Evolutionary conservation across 2,888 invertebrate species (phyloP), one percentile per base, ranked within the genome.

Genomic region (Anarsia innoxiella): DNA sequence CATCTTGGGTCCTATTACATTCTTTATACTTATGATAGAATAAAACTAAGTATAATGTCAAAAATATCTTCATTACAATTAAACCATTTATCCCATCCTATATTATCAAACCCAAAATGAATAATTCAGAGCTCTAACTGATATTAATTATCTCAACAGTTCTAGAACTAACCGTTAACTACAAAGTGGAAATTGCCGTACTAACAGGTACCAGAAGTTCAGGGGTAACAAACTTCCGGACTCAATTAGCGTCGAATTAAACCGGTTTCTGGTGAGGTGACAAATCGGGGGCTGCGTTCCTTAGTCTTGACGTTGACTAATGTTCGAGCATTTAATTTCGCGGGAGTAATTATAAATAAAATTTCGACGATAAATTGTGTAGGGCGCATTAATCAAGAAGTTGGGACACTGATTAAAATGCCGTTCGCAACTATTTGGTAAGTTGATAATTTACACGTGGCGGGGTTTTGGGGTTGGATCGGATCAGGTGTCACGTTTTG

Each of bases 371-470:
- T 84, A 84, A 84, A 83, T 83, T 83, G 68, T 65, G 66, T 66
- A 73, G 63, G 70, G 74, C 62, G 69, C 83, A 85, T 86, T 85
- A 85, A 86, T 86, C 86, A 86, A 84, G 83, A 86, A 86, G 80
- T 86, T 86, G 75, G 73, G 86, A 86, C 86, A 82, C 84, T 86
- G 86, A 86, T 86, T 86, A 86, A 86, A 86, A 86, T 77, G 73
- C 80, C 76, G 82, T 84, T 82, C 74, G 65, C 59, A 85, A 86
- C 85, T 86, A 86, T 85, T 84, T 60, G 70, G 66, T 59, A 69
- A 76, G 74, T 78, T 79, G 74, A 80, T 84, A 80, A 83, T 83
- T 79, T 73, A 83, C 67, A 71, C 63, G 74, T 62, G 55, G 67
- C 59, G 57, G 62, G 55, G 46, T 60, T 55, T 54, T 48, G 48